Percentiles rank a stretch among this genome's conserved stretches.
Evolutionary conservation across 2,113 vertebrate species (phyloP).

Genomic region (Oncorhynchus clarkii): DNA sequence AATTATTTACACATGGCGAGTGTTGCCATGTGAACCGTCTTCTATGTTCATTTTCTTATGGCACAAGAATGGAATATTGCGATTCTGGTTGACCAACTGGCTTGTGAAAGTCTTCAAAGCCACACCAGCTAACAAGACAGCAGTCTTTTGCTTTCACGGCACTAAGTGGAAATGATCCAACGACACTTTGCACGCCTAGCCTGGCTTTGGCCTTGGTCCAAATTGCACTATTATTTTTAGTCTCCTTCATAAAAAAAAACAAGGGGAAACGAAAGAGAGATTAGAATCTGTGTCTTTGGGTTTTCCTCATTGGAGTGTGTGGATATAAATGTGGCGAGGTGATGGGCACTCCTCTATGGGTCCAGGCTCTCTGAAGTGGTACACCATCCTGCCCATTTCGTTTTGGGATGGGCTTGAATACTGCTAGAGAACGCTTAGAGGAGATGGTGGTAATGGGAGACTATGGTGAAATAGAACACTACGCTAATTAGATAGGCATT

Average conservation of each 20-base stretch:
- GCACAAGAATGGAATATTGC: constrained; percentile 58
- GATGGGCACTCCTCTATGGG: constrained; percentile 68
- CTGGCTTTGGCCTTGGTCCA: constrained; percentile 69
- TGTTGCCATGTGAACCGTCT: constrained; percentile 41
- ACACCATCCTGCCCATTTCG: constrained; percentile 44
- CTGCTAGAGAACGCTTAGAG: not conserved
- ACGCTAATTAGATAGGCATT: not conserved
- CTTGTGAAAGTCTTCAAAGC: constrained; percentile 74
- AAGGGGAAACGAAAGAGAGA: constrained; percentile 68
- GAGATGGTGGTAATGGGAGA: not conserved
- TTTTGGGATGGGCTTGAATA: constrained; percentile 42
- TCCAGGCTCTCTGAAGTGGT: constrained; percentile 54
- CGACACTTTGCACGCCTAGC: constrained; percentile 67
- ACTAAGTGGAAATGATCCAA: constrained; percentile 76
- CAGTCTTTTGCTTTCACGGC: constrained; percentile 68
- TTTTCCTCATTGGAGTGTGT: constrained; percentile 68
- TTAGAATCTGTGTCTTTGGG: constrained; percentile 73
- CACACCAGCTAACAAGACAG: constrained; percentile 75
- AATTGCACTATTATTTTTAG: constrained; percentile 68
- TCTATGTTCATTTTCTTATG: constrained; percentile 62
- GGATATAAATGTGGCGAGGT: constrained; percentile 72
- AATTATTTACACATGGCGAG: constrained; percentile 50
- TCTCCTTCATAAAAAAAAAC: constrained; percentile 65
- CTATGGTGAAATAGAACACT: not conserved
- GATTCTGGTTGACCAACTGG: constrained; percentile 72